Evolutionary conservation across 2,888 invertebrate species (phyloP), one percentile per base, ranked within the genome.

Genomic region (Caenorhabditis sp.): DNA sequence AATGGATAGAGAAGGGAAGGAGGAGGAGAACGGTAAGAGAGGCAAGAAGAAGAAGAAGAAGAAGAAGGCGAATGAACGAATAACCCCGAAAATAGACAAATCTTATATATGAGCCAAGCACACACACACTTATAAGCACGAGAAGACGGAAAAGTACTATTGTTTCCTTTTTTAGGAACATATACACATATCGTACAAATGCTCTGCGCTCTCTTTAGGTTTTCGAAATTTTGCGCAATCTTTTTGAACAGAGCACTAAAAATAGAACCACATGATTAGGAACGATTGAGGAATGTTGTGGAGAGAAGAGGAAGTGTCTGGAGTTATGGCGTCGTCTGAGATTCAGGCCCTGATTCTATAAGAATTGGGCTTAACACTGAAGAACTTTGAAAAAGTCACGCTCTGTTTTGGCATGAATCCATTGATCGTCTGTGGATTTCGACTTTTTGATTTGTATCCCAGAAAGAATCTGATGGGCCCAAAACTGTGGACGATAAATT

Each of bases 131-230:
- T 70, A 66, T 62, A 62, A 63, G 63, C 66, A 70, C 65, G 57
- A 70, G 70, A 70, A 70, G 65, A 70, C 57, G 59, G 59, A 60
- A 69, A 69, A 71, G 70, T 71, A 71, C 70, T 71, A 71, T 71
- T 71, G 70, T 71, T 71, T 71, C 67, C 70, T 67, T 71, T 71
- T 71, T 71, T 66, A 63, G 70, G 58, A 52, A 43, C 43, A 43
- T 17, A 43, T 43, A 43, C 43, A 43, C 43, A 43, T 17, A 17
- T 43, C 43, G 43, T 43, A 43, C 43, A 43, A 17, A 17, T 43
- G 43, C 17, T 43, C 14, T n/a, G n/a, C n/a, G n/a, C n/a, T n/a
- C n/a, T n/a, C n/a, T n/a, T 43, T 43, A 43, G 43, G 43, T 43
- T 43, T 17, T 31, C 12, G 43, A 43, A 43, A 43, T 43, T 17